These are phyloP conservation scores for Cephus sareptanus DNA, from an alignment of 2,888 invertebrate species.

Conservation along the genomic window DNA sequence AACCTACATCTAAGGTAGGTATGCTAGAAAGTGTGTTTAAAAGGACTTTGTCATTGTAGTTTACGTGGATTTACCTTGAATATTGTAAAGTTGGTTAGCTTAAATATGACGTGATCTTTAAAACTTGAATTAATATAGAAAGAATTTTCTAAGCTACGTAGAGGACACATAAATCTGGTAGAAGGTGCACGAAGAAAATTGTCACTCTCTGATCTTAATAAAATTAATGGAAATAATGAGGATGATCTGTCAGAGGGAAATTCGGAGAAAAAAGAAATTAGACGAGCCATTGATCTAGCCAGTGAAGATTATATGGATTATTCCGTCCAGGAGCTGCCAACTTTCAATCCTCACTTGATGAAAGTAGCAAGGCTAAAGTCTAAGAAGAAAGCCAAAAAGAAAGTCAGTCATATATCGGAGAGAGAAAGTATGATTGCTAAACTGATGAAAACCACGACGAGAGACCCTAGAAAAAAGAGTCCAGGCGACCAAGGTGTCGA, in stretches of 20 bases:
- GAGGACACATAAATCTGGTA: background rate
- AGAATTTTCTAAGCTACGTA: background rate
- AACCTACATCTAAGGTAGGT: slow-evolving; percentile 31
- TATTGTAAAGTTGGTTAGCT: background rate
- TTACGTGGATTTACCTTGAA: background rate
- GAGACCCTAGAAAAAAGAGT: slow-evolving; percentile 28
- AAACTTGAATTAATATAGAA: background rate
- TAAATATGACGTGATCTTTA: background rate
- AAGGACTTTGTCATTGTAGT: background rate
- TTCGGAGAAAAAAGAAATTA: background rate
- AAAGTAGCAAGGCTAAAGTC: background rate
- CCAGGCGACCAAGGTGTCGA: slow-evolving; percentile 31
- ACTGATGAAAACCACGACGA: slow-evolving; percentile 36
- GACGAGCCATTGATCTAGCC: background rate
- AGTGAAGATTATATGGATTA: background rate
- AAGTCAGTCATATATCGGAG: background rate
- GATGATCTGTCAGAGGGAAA: background rate
- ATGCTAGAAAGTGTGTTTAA: slow-evolving; percentile 15
- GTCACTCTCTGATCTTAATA: background rate
- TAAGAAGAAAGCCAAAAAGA: background rate
- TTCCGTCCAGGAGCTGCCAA: background rate
- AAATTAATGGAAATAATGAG: background rate
- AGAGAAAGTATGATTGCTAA: slow-evolving; percentile 27
- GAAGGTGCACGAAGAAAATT: background rate
- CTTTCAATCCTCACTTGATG: background rate